These are phyloP conservation scores for Caenorhabditis drosophilae DNA, from an alignment of 2,888 invertebrate genomes.

Conservation along the genomic window DNA sequence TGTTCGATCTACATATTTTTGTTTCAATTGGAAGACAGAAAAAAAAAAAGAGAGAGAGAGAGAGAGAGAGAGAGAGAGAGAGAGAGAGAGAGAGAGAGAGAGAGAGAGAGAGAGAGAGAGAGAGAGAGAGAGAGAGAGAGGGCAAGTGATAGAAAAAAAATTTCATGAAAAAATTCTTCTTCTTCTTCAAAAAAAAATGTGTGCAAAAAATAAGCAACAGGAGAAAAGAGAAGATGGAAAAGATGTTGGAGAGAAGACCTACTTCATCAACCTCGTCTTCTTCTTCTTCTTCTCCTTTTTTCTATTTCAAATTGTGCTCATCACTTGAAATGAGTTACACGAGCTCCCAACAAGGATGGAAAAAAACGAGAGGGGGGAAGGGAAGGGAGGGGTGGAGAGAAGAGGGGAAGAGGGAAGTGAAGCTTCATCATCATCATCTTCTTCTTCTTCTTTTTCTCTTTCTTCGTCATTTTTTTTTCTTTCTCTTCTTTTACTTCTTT, in stretches of 20 bases:
- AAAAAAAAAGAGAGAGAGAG: too few species aligned
- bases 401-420: not conserved
- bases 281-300: too few species aligned
- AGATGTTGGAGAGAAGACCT: too few species aligned
- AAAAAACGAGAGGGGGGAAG: not conserved
- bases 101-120: too few species aligned
- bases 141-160: too few species aligned
- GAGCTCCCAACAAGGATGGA: constrained; percentile 1
- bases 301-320: too few species aligned
- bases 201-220: not conserved
- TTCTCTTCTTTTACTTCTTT: not conserved
- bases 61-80: too few species aligned
- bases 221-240: not conserved
- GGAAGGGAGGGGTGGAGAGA: not conserved
- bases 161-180: not conserved
- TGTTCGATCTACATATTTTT: not conserved
- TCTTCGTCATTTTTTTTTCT: not conserved
- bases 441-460: not conserved
- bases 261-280: too few species aligned
- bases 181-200: constrained; percentile 8
- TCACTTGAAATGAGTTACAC: too few species aligned
- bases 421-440: not conserved
- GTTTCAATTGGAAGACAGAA: too few species aligned
- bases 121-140: too few species aligned
- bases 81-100: too few species aligned